Evolutionary conservation across 2,888 invertebrate genomes (phyloP), one percentile per base, ranked within the genome.

Genomic region (Melanargia galathea): DNA sequence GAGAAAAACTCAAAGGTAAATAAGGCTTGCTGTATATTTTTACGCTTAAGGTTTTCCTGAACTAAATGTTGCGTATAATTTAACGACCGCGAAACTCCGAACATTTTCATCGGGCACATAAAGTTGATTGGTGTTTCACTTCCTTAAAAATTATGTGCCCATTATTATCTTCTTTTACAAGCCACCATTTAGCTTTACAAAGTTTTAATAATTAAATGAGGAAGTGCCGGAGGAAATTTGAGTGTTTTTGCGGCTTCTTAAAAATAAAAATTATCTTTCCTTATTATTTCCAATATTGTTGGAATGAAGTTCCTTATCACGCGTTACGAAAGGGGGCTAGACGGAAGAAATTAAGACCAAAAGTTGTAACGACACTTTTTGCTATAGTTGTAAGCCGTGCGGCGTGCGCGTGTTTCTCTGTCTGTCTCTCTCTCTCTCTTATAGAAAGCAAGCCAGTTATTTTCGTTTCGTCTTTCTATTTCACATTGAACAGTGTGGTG

Each of bases 11-110:
- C 11, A 46, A 58, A 48, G 33, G 48, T 58, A 48, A 48, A 58
- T 35, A 58, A 48, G 30, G 48, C 22, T 48, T 22, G 57, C 48
- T 46, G 48, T 54, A 62, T 64, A 62, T 64, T 64, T 55, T 54
- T 51, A 45, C 49, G 22, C 57, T 54, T 35, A 59, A 43, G 48
- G 33, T 49, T 56, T 64, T 66, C 59, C 55, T 49, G 24, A 62
- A 51, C 45, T 57, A 59, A 69, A 69, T 66, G 70, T 69, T 55
- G 67, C 69, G 68, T 63, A 67, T 66, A 69, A 70, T 70, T 64
- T 66, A 63, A 70, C 63, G 69, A 60, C 63, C 49, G 24, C 45
- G 51, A 62, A 6, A 35, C 48, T 33, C 20, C 20, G 59, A 64
- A 61, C 58, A 43, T 62, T 65, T 55, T 59, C 49, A 48, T 62